Evolutionary conservation across 2,797 vertebrate species (phyloP), one percentile per base, ranked within the genome.

Genomic region (Nothura maculosa): DNA sequence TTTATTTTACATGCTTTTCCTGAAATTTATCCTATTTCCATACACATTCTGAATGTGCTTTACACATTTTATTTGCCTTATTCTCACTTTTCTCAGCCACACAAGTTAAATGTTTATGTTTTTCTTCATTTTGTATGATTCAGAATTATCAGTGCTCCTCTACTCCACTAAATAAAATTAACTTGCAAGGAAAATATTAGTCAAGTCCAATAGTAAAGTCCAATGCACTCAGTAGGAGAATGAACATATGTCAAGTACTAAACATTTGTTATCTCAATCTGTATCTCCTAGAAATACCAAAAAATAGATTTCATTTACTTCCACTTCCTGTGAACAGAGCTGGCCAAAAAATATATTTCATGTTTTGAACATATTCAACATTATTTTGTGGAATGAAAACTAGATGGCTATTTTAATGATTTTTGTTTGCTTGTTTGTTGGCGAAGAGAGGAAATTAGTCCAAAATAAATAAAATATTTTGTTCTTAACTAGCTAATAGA

Each of bases 51-150:
- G 48, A 58, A 27, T 82, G 15, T 9, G 82, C 5, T 12, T 79
- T 87, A 83, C 36, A 86, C 25, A 15, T 75, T 94, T 52, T 83
- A 90, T 96, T 96, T 94, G 11, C 81, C 36, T 77, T 91, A 77
- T 77, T 38, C 15, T 68, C 32, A 20, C 6, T 73, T 84, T 86
- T 85, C 79, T 50, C 45, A 87, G 15, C 28, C 15, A 68, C 3
- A 10, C 80, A 5, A 48, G n/a, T 94, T 96, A 94, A 94, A 91
- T 95, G 96, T 93, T 89, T 92, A 95, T 91, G 10, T 10, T 8
- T 25, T 89, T 92, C 14, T 12, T 75, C 58, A 55, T 89, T 89
- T 62, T 63, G 32, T 77, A 86, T 81, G 66, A 89, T 92, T 93
- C 70, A 83, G 90, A 94, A 92, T 66, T 82, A 95, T 87, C 36